A percentile compares a stretch with the other conserved stretches of the same genome.
Conservation (phyloP, 1,140 invertebrate genomes). For the Drosophila grimshawi region DNA sequence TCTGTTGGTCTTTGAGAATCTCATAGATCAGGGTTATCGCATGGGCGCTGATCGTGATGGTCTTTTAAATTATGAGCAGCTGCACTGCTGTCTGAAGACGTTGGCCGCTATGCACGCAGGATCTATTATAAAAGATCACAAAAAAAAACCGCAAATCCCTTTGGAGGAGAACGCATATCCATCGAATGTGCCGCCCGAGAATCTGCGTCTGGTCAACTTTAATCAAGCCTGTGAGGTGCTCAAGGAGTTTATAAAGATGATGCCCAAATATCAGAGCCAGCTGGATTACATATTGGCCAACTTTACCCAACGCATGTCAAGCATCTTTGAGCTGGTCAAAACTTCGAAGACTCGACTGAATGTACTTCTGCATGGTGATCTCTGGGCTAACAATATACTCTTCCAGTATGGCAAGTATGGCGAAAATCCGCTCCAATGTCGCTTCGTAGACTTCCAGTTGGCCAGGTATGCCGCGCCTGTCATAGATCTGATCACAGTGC, state of each 20-base stretch:
- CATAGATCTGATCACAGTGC: slow-evolving; percentile 85
- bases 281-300: slow-evolving; percentile 69
- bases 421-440: slow-evolving; percentile 81
- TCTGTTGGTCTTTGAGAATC: slow-evolving; percentile 85
- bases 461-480: slow-evolving; percentile 86
- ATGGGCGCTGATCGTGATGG: slow-evolving; percentile 78
- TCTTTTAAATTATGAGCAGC: slow-evolving; percentile 85
- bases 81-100: slow-evolving; percentile 85
- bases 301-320: slow-evolving; percentile 81
- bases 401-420: slow-evolving; percentile 85
- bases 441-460: slow-evolving; percentile 88
- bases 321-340: slow-evolving; percentile 84
- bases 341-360: slow-evolving; percentile 86
- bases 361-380: slow-evolving; percentile 86
- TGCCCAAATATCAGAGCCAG: slow-evolving; percentile 72
- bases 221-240: slow-evolving; percentile 84
- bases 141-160: slow-evolving; percentile 79
- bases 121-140: slow-evolving; percentile 85
- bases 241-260: slow-evolving; percentile 84
- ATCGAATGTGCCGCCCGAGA: slow-evolving; percentile 62
- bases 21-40: slow-evolving; percentile 79
- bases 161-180: slow-evolving; percentile 86
- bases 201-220: slow-evolving; percentile 82
- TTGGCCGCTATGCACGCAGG: slow-evolving; percentile 86
- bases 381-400: slow-evolving; percentile 88